Evolutionary conservation across 1,140 invertebrate genomes (phyloP).

Genomic region (Drepana arcuata): DNA sequence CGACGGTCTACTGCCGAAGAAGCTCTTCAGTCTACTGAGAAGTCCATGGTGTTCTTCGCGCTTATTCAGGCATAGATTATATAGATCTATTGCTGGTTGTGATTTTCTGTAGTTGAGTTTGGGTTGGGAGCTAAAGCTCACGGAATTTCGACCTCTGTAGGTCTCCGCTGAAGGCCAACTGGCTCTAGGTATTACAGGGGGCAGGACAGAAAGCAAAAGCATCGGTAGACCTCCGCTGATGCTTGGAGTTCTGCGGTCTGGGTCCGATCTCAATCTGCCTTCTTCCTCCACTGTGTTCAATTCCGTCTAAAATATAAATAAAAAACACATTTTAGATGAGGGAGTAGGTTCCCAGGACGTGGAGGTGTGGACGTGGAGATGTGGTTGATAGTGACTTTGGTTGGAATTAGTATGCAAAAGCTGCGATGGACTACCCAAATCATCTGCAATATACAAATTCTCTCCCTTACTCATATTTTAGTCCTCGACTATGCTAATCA

Average conservation of each 20-base stretch:
- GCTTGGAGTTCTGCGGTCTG: conserved; percentile 73
- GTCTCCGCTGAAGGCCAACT: conserved; percentile 82
- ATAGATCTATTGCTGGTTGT: conserved; percentile 72
- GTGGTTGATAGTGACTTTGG: no score
- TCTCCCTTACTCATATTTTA: no score
- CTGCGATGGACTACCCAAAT: no score
- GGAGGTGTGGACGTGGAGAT: no score
- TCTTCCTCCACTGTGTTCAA: conserved; percentile 63
- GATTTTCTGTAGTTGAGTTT: conserved; percentile 73
- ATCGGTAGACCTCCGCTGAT: conserved; percentile 79
- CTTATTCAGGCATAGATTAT: conserved; percentile 73
- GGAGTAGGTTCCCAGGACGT: no score
- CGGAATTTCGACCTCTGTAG: conserved; percentile 69
- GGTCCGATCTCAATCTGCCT: conserved; percentile 25
- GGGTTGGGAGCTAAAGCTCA: conserved; percentile 80
- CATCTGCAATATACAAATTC: no score
- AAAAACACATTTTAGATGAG: no score
- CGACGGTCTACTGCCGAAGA: conserved; percentile 74
- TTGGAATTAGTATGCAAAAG: no score
- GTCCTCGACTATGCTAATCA: no score
- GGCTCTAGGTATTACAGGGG: conserved; percentile 81
- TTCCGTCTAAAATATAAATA: conserved; percentile 60
- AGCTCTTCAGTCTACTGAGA: conserved; percentile 68
- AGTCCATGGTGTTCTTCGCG: conserved; percentile 72
- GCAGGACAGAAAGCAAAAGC: conserved; percentile 79